Base-by-base conservation (phyloP, 2,888 invertebrate genomes). In the Buathra laborator region DNA sequence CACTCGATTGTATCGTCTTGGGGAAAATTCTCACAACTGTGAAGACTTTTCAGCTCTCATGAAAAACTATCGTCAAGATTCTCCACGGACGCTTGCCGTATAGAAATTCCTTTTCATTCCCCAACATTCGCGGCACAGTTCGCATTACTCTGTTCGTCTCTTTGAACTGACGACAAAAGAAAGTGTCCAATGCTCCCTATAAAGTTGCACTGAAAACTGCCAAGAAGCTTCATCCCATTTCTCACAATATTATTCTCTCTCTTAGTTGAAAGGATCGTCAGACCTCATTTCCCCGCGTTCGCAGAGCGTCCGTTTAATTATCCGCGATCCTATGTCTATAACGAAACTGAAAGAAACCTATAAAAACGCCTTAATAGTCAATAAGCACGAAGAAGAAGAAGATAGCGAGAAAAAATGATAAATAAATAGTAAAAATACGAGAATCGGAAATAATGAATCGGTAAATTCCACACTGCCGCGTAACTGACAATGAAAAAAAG, bases 351-450 rank as follows among this genome's bases (percentile, higher is more conserved):
- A 77, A 77, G 46, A 66, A 46, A 44, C 64, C 37, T 37, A 75
- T 70, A 24, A 51, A 66, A 72, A 44, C 24, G 6, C 44, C 66
- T 66, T 7, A 24, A 48, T 32, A 71, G 16, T 75, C 75, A 84
- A 62, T 44, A 53, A 66, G 19, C 14, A 79, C 12, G 74, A 66
- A 67, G 32, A 75, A 76, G 48, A 37, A 79, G 56, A 74, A 64
- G 68, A 48, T 67, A 53, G 76, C 59, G 48, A 64, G 75, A 59
- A 74, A 68, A 56, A 43, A 68, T 24, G 24, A 24, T 24, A 24
- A 24, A 24, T 24, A 24, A 24, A 24, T 3, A 24, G 2, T 51
- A 9, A n/a, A n/a, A 43, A 32, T 56, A 43, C n/a, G 43, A 66
- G 24, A 62, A 5, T 10, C 16, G 44, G 24, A 24, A n/a, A 59